Conservation (phyloP, 2,888 invertebrate genomes). For the Chloromyia formosa region DNA sequence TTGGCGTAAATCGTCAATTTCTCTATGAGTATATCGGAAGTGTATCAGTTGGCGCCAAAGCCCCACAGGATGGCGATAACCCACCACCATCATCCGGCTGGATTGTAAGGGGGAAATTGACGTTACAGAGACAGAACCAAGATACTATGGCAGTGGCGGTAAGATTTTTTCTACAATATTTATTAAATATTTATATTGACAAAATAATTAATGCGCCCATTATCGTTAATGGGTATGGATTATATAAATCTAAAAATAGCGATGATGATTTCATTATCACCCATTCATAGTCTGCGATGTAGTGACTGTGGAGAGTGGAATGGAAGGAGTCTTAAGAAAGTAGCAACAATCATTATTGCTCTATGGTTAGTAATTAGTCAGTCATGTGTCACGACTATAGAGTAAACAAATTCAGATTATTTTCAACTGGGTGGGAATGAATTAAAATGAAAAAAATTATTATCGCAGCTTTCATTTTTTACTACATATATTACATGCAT, state of each 20-base stretch:
- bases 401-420: neutral
- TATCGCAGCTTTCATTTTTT: too few species aligned
- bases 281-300: neutral
- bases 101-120: conserved; percentile 62
- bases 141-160: conserved; percentile 61
- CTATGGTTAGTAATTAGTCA: neutral
- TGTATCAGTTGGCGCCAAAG: conserved; percentile 62
- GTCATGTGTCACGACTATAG: neutral
- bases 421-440: too few species aligned
- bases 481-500: too few species aligned
- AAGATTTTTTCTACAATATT: conserved; percentile 50
- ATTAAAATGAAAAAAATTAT: too few species aligned
- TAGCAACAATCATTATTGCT: neutral
- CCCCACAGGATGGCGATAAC: conserved; percentile 61
- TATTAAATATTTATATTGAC: conserved; percentile 19
- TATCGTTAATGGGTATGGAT: conserved; percentile 20
- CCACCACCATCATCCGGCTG: conserved; percentile 62
- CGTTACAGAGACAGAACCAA: conserved; percentile 59
- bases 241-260: conserved; percentile 45
- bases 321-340: conserved; percentile 11
- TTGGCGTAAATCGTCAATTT: conserved; percentile 62
- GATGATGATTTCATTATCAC: conserved; percentile 44
- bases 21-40: conserved; percentile 64
- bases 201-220: conserved; percentile 17
- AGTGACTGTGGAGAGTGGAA: conserved; percentile 57